phyloP scores from a whole-genome alignment of 2,888 invertebrate genomes.

The Pterostichus niger region DNA sequence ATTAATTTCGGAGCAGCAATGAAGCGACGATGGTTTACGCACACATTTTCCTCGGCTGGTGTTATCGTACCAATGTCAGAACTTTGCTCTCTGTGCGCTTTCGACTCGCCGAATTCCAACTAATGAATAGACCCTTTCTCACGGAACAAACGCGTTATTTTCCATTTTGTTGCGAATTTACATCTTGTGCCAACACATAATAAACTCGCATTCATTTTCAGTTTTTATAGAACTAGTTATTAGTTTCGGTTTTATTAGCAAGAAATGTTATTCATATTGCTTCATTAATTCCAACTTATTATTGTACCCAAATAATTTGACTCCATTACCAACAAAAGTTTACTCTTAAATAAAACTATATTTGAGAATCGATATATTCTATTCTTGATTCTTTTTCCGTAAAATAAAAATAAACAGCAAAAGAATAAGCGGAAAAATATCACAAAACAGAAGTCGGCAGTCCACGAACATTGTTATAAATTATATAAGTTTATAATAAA shows the following conservation, averaged over 20 bases:
- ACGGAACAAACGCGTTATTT: conserved; percentile 12
- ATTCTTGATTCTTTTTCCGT: no score
- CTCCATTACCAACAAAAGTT: no score
- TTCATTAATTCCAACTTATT: no score
- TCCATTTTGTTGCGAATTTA: conserved; percentile 15
- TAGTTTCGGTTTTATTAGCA: no score
- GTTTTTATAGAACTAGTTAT: not conserved
- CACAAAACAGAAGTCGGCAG: conserved; percentile 27
- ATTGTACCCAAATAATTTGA: no score
- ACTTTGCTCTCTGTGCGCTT: conserved; percentile 25
- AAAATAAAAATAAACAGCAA: conserved; percentile 13
- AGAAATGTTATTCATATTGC: no score
- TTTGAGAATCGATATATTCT: no score
- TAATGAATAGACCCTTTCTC: conserved; percentile 25
- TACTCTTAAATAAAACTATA: no score
- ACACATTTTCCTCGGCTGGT: conserved; percentile 15
- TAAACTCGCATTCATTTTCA: not conserved
- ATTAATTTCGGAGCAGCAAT: conserved; percentile 60
- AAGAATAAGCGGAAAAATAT: conserved; percentile 8
- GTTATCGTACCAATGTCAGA: conserved; percentile 35
- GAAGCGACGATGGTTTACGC: conserved; percentile 40
- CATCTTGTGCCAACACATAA: no score
- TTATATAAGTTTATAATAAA: conserved; percentile 57
- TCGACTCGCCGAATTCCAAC: conserved; percentile 12
- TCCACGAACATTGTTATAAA: conserved; percentile 36